Percentiles rank a stretch among this genome's conserved stretches.
Conservation (phyloP, 2,888 invertebrate species). For the Anthophora plumipes region DNA sequence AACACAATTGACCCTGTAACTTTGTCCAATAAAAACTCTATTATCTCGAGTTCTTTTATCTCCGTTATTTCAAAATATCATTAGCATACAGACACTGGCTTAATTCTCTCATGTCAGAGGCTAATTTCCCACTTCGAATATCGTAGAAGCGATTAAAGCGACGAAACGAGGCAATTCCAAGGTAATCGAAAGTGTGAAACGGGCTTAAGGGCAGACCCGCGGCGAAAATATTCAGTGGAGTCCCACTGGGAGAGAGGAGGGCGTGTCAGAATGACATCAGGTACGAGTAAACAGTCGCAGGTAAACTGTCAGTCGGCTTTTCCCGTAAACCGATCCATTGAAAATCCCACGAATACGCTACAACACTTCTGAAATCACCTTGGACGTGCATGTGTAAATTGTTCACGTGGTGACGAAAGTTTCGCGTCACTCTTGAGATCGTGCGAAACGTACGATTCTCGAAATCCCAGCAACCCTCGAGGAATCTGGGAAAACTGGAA, state of each 20-base stretch:
- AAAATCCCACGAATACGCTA: conserved; percentile 8
- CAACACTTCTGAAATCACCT: background rate
- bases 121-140: too few relatives aligned
- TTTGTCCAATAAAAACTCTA: too few relatives aligned
- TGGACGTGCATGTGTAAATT: background rate
- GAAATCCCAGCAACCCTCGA: background rate
- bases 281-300: conserved; percentile 65
- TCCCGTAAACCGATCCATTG: conserved; percentile 42
- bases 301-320: conserved; percentile 55
- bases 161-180: too few relatives aligned
- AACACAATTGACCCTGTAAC: too few relatives aligned
- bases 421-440: background rate
- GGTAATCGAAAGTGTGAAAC: conserved; percentile 4
- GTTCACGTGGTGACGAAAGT: background rate
- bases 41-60: too few relatives aligned
- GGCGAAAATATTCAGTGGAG: conserved; percentile 35
- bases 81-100: too few relatives aligned
- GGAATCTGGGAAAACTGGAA: background rate
- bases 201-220: conserved; percentile 15
- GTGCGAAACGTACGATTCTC: background rate
- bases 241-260: conserved; percentile 4
- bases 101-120: too few relatives aligned
- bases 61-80: too few relatives aligned
- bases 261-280: conserved; percentile 61
- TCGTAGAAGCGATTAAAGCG: too few relatives aligned